Base-by-base conservation (phyloP, 2,888 invertebrate genomes). In the Tipula unca region DNA sequence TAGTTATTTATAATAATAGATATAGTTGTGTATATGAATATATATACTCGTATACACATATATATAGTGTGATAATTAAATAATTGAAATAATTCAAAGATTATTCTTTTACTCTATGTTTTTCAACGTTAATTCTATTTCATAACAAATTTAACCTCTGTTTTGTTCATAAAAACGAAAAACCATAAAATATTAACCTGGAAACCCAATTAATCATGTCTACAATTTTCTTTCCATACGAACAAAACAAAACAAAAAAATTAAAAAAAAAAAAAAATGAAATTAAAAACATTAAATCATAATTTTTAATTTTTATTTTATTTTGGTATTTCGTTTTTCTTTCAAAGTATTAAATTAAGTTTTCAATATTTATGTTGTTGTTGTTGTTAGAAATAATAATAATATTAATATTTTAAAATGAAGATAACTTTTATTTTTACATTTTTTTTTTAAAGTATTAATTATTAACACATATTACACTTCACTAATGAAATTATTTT, bases 281-380 rank as follows among this genome's bases (percentile, higher is more conserved):
- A 69, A 69, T 69, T 69, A 69, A 69, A 69, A 69, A 69, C 69
- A 25, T 69, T 69, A 69, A 69, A 69, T 69, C 69, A 69, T 69
- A 69, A 25, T 69, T 69, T 48, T 17, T 6, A 6, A 32, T 5
- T 3, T 32, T 32, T 32, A n/a, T 32, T 32, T 32, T 3, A 4
- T 32, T 32, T 17, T 54, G 5, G 17, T 54, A 17, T 32, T 69
- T 69, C 25, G 69, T 69, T 69, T 39, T 69, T 69, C 69, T 69
- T 25, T 69, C 20, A 69, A 69, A 69, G 25, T 25, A 69, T 20
- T 69, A 69, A 69, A 69, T 69, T 69, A 69, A 69, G 69, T 69
- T 69, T 25, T 25, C 69, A 69, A 69, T 69, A 25, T 69, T 17
- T n/a, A n/a, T n/a, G n/a, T n/a, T 69, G 10, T 69, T 69, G 69